Conservation (phyloP, 2,797 vertebrate species). For the Myripristis murdjan region DNA sequence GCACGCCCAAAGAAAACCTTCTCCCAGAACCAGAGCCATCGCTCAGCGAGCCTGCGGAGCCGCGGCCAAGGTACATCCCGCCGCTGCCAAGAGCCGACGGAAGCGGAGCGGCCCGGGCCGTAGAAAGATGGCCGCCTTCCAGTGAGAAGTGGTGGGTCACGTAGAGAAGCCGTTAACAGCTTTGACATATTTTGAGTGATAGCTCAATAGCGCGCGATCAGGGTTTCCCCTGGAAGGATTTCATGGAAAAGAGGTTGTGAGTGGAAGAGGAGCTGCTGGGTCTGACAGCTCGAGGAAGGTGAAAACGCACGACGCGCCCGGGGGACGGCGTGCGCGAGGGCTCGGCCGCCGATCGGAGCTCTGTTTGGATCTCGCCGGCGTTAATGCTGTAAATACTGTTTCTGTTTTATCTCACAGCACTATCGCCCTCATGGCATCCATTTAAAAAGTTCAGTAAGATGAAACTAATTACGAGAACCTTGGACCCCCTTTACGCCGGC, state of each 20-base stretch:
- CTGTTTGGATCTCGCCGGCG: no score
- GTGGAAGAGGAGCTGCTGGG: not conserved
- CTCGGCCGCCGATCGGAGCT: no score
- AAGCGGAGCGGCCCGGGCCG: constrained; percentile 1
- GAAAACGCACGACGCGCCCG: no score
- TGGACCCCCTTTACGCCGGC: no score
- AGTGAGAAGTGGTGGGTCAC: constrained; percentile 34
- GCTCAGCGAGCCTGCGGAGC: constrained; percentile 7
- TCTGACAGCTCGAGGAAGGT: constrained; percentile 6
- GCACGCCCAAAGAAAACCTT: constrained; percentile 22
- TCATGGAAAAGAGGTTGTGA: not conserved
- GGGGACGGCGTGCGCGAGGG: no score
- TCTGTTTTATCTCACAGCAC: no score
- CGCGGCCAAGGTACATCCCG: constrained; percentile 32
- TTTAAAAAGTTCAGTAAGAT: no score
- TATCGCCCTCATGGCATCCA: no score
- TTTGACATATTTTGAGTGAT: constrained; percentile 35
- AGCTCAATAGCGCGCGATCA: constrained; percentile 22
- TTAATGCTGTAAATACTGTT: no score
- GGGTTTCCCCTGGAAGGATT: constrained; percentile 30
- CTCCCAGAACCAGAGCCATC: constrained; percentile 22
- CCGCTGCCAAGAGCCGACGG: constrained; percentile 46
- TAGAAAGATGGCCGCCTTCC: constrained; percentile 23
- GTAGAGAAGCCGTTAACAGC: constrained; percentile 24
- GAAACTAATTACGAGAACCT: no score